phyloP scores from a whole-genome alignment of 2,797 vertebrate genomes.

The Coregonus sp. region DNA sequence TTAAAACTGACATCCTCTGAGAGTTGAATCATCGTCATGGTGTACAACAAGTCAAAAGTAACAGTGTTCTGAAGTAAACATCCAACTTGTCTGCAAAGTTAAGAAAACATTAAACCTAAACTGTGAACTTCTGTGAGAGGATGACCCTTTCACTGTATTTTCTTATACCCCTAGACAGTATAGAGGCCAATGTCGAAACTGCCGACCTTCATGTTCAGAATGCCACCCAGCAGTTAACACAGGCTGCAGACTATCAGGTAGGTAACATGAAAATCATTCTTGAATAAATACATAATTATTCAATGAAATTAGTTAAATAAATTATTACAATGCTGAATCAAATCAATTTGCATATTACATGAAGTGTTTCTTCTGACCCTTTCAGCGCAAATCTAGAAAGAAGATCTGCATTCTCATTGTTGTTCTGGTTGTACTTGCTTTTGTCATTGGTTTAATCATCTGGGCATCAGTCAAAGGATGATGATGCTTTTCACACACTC shows the following conservation, averaged over 20 bases:
- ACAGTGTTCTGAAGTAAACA: neutral
- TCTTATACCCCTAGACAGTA: constrained; percentile 76
- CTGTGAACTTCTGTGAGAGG: neutral
- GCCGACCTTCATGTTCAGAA: constrained; percentile 85
- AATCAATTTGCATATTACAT: neutral
- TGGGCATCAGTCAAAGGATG: constrained; percentile 53
- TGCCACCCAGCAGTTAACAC: constrained; percentile 87
- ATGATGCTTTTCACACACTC: constrained; percentile 19
- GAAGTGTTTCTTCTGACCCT: neutral
- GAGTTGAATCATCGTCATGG: too few relatives aligned
- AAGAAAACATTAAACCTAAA: neutral
- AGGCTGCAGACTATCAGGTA: constrained; percentile 92
- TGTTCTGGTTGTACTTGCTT: constrained; percentile 70
- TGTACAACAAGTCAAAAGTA: neutral
- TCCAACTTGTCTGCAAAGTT: too few relatives aligned
- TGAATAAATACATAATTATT: neutral
- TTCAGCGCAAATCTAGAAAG: constrained; percentile 87
- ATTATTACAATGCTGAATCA: neutral
- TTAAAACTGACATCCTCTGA: too few relatives aligned
- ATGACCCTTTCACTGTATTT: neutral
- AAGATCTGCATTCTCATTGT: constrained; percentile 89
- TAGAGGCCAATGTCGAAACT: constrained; percentile 93
- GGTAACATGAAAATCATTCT: constrained; percentile 17
- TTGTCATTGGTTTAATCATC: constrained; percentile 79
- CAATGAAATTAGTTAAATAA: too few relatives aligned